Base-by-base conservation (phyloP, 2,113 vertebrate genomes). In the Gobio gobio region DNA sequence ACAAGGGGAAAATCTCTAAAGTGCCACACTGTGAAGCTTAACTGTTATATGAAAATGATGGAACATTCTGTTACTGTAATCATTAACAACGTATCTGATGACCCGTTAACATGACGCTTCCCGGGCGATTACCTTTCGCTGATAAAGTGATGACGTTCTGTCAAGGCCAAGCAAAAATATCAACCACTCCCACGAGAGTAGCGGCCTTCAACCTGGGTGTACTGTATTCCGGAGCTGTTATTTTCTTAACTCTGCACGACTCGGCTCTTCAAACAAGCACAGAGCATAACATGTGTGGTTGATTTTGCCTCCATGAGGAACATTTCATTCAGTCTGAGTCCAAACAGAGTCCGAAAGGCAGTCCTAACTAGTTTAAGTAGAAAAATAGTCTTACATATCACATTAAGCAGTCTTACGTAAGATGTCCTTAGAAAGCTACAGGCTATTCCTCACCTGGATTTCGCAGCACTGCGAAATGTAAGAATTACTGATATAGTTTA, bases 171-270 rank as follows among this genome's bases (percentile, higher is more conserved):
- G 51, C 26, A 59, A 74, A 24, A 88, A 70, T 72, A 73, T 86
- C 54, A 33, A 90, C 89, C 90, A 64, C 86, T 91, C 93, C 92
- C 92, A 84, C 24, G 5, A 86, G 89, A 90, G 88, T 73, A 75
- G 33, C 78, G 90, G 88, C 89, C 92, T 89, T 86, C 88, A 91
- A 90, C 90, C 91, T 90, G 83, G 80, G 82, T 89, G 87, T 86
- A 91, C 86, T 90, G 91, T 82, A 91, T 84, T 92, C 87, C 89
- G 81, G 74, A 79, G 90, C 84, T 74, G 49, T 3, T 94, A 89
- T 94, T 94, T 92, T 94, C 84, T 88, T 91, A 93, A 93, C 88
- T 91, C 29, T 90, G 90, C 92, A 89, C 86, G 87, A 91, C 89
- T 89, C 86, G 29, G 3, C 83, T 93, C 88, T 90, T 89, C 90